These are phyloP conservation scores for Chlamydotis undulata DNA, from an alignment of 2,113 vertebrate species.

Conservation along the genomic window DNA sequence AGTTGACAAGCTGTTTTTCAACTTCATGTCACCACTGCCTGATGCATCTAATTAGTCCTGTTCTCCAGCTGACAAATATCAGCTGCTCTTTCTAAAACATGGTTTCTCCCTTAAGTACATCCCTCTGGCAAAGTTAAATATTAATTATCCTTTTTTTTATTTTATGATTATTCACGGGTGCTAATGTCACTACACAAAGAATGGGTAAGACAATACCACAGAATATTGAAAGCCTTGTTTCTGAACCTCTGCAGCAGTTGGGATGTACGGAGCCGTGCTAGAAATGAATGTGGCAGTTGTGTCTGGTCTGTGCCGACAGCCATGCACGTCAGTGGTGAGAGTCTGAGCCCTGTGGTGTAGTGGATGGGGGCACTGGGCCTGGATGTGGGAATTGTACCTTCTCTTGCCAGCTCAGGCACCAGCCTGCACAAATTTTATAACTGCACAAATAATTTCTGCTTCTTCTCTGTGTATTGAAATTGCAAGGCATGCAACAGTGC, in stretches of 20 bases:
- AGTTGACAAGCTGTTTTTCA: slow-evolving; percentile 68
- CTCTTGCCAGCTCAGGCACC: not conserved
- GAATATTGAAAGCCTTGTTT: slow-evolving; percentile 10
- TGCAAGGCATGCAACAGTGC: not conserved
- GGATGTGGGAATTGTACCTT: not conserved
- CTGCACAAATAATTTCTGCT: not conserved
- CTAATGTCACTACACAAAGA: slow-evolving; percentile 39
- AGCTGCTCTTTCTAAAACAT: slow-evolving; percentile 59
- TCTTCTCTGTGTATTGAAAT: not conserved
- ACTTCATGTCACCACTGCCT: slow-evolving; percentile 52
- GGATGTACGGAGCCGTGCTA: not conserved
- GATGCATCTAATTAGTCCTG: slow-evolving; percentile 61
- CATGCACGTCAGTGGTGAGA: not conserved
- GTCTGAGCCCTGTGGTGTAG: not conserved
- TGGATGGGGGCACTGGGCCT: not conserved
- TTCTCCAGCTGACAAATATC: slow-evolving; percentile 72
- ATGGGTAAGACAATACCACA: slow-evolving; percentile 25
- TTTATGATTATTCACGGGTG: slow-evolving; percentile 63
- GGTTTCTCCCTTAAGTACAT: slow-evolving; percentile 63
- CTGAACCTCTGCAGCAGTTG: not conserved
- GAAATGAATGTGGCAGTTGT: not conserved
- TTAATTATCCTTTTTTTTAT: slow-evolving; percentile 66
- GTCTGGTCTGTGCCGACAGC: not conserved
- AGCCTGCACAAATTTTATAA: not conserved
- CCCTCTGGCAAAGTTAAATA: slow-evolving; percentile 73